phyloP scores from a whole-genome alignment of 2,113 vertebrate genomes.

The Hipposideros armiger region DNA sequence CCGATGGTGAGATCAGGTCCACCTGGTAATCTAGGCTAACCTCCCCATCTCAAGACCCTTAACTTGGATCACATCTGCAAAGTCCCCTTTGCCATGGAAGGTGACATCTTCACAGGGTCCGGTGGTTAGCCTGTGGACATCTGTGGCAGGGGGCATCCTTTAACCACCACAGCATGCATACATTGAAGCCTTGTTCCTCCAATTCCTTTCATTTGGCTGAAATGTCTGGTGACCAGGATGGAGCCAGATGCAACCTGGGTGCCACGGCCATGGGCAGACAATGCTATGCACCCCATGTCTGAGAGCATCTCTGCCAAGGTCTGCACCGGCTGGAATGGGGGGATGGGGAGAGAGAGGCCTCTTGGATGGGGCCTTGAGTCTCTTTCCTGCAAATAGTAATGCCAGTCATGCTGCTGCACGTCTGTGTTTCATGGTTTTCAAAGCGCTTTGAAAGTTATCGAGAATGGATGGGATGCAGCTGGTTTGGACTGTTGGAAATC shows the following conservation, averaged over 20 bases:
- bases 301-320: not conserved
- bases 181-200: not conserved
- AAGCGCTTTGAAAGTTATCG: not conserved
- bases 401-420: not conserved
- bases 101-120: not conserved
- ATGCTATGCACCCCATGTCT: not conserved
- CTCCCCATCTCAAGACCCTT: not conserved
- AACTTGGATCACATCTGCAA: not conserved
- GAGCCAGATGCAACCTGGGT: not conserved
- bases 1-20: not conserved
- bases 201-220: slow-evolving; percentile 37
- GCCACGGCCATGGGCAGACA: not conserved
- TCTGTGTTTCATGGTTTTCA: not conserved
- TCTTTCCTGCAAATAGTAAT: not conserved
- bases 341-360: not conserved
- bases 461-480: not conserved
- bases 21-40: not conserved
- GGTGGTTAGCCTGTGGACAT: not conserved
- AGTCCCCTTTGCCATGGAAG: not conserved
- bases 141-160: not conserved
- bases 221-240: not conserved
- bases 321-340: not conserved
- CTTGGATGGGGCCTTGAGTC: not conserved
- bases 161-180: not conserved
- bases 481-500: not conserved